Evolutionary conservation across 2,888 invertebrate species (phyloP), one percentile per base, ranked within the genome.

Genomic region (Amitus sp.): DNA sequence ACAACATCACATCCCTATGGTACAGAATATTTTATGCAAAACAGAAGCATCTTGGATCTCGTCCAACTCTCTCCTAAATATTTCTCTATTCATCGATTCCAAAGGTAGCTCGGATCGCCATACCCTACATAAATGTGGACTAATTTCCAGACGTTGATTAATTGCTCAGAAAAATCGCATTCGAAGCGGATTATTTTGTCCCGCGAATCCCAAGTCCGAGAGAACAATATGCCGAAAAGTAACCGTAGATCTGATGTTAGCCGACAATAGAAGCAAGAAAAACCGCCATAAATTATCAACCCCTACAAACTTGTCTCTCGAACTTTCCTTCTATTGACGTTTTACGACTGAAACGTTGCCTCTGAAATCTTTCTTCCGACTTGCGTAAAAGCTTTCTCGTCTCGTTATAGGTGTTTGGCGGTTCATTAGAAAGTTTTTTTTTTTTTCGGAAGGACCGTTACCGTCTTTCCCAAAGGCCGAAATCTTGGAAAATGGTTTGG

Each of bases 1-100:
- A 33, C 33, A 47, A 46, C 46, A 45, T 20, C 27, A 47, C 47
- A 13, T 43, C 33, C 30, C 33, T 19, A 47, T 47, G 30, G n/a
- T 5, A 19, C 47, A 18, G 34, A 19, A 33, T 18, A 18, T 33
- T 47, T 30, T 33, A 18, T 17, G 30, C 33, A 33, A 33, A 28
- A 30, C 30, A 10, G 46, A 46, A 18, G 47, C 19, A 19, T 33
- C 34, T 47, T 47, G 47, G 47, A 47, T 47, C 33, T 19, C 15
- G 10, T 33, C 47, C 47, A 47, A 47, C 47, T 33, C 3, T 34
- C 30, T 2, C 18, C 33, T 30, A 47, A 47, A 47, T 47, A 47
- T 47, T 47, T 47, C 47, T 18, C 43, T 19, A 33, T 47, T 47
- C 33, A 47, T 33, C 18, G 47, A 33, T 33, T 19, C 19, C 19